Base-by-base conservation (phyloP, 2,113 vertebrate genomes). In the Anguilla rostrata region DNA sequence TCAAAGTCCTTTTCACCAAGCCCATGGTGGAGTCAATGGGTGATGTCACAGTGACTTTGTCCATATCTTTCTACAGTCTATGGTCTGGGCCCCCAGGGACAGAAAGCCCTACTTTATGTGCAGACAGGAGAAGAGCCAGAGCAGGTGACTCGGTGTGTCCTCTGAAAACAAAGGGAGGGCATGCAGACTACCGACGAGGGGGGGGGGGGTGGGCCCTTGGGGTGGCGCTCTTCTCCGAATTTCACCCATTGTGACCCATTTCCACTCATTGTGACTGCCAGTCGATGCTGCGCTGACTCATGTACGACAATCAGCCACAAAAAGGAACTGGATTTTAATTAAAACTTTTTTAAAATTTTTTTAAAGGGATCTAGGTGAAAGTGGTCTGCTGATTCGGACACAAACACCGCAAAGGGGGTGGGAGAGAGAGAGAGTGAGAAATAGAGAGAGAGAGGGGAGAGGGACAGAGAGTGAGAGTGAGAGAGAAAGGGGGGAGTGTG, bases 21-120 rank as follows among this genome's bases (percentile, higher is more conserved):
- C 34, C 34, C 34, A 34, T 34, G 34, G 34, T n/a, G 22, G 22
- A n/a, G 26, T n/a, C 2, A 9, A 71, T 71, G 63, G n/a, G 3
- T 71, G 63, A 71, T 34, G 34, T 34, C 34, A 34, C 34, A 34
- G 34, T 34, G 34, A 34, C 34, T 34, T 34, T 34, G 34, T 34
- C 1, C 34, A 1, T 34, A 34, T 34, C 34, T 34, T 34, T 34
- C 34, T 34, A 34, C 34, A 34, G 34, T 34, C 34, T 34, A 34
- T 34, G 34, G 34, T 34, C 34, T 34, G 34, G 34, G 34, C 1
- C 34, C 34, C 34, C 34, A 93, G 93, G 49, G 93, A 91, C 94
- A 90, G 90, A 89, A 91, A 93, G 91, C 93, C 94, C 94, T 92
- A 93, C 90, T 93, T 89, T 94, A 94, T 92, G 90, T 95, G 92